phyloP scores from a whole-genome alignment of 2,113 vertebrate species.

The Irena cyanogastra region DNA sequence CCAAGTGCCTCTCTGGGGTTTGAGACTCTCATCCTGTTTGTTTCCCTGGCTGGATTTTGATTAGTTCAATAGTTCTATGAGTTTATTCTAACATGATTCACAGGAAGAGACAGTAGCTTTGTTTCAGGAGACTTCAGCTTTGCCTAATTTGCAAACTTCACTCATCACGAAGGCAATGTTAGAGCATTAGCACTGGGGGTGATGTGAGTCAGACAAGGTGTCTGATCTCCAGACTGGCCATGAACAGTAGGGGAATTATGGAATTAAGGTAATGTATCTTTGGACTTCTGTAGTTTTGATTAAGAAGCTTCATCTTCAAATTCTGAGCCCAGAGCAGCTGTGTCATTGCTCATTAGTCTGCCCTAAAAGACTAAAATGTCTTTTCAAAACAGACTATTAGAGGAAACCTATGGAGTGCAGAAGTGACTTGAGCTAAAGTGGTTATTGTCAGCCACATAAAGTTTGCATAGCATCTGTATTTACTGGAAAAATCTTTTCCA shows the following conservation, averaged over 20 bases:
- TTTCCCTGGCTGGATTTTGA: background rate
- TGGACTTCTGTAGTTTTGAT: slow-evolving; percentile 34
- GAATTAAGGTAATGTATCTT: slow-evolving; percentile 69
- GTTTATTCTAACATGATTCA: background rate
- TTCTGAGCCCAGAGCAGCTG: slow-evolving; percentile 13
- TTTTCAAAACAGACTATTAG: slow-evolving; percentile 16
- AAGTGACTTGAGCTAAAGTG: background rate
- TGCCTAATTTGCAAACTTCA: background rate
- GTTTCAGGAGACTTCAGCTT: background rate
- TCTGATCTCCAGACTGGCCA: slow-evolving; percentile 58
- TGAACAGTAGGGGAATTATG: slow-evolving; percentile 67
- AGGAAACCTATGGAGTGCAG: background rate
- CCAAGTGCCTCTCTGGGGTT: background rate
- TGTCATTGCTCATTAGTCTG: slow-evolving; percentile 1
- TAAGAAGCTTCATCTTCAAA: slow-evolving; percentile 37
- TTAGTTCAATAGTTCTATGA: background rate
- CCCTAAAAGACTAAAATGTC: slow-evolving; percentile 19
- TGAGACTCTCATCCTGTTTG: background rate
- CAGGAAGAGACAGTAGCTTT: background rate
- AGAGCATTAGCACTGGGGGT: background rate
- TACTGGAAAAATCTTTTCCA: background rate
- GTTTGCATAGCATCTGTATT: background rate
- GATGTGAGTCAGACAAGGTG: background rate
- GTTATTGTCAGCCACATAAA: background rate
- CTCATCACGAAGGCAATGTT: slow-evolving; percentile 32